These are phyloP conservation scores for Cryptocephalus moraei DNA, from an alignment of 2,888 invertebrate genomes.

Conservation along the genomic window DNA sequence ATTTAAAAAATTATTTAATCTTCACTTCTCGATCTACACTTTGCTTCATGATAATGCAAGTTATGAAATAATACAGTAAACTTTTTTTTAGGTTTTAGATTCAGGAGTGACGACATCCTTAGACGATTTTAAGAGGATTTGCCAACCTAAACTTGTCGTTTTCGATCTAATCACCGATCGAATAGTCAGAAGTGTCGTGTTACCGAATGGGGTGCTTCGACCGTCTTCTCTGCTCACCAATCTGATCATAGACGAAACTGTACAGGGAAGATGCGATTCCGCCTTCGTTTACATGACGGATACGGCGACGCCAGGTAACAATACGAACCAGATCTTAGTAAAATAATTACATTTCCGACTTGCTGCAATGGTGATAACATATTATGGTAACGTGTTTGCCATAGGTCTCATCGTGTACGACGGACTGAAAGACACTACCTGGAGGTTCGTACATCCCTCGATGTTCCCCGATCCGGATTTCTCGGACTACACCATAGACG, in stretches of 20 bases:
- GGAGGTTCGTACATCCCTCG: slow-evolving; percentile 69
- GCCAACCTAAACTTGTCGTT: slow-evolving; percentile 72
- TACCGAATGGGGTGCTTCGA: slow-evolving; percentile 64
- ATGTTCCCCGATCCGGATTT: slow-evolving; percentile 82
- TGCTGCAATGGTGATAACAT: too few species aligned
- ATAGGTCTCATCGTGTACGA: slow-evolving; percentile 53
- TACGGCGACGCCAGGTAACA: slow-evolving; percentile 65
- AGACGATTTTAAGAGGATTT: slow-evolving; percentile 54
- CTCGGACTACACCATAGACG: slow-evolving; percentile 61
- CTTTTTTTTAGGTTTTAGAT: slow-evolving; percentile 58
- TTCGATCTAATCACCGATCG: slow-evolving; percentile 67
- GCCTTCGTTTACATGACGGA: slow-evolving; percentile 73
- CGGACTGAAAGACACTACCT: slow-evolving; percentile 62
- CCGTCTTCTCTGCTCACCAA: slow-evolving; percentile 70
- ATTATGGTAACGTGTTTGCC: too few species aligned
- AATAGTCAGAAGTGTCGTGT: slow-evolving; percentile 58
- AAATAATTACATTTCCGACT: too few species aligned
- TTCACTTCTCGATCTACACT: too few species aligned
- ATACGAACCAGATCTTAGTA: too few species aligned
- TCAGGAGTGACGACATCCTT: slow-evolving; percentile 63
- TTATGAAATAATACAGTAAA: not conserved
- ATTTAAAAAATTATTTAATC: too few species aligned
- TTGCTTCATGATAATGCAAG: not conserved
- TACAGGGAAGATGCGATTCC: slow-evolving; percentile 59
- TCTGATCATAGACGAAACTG: slow-evolving; percentile 64